Conservation (phyloP, 2,797 vertebrate species). For the Intellagama lesueurii region DNA sequence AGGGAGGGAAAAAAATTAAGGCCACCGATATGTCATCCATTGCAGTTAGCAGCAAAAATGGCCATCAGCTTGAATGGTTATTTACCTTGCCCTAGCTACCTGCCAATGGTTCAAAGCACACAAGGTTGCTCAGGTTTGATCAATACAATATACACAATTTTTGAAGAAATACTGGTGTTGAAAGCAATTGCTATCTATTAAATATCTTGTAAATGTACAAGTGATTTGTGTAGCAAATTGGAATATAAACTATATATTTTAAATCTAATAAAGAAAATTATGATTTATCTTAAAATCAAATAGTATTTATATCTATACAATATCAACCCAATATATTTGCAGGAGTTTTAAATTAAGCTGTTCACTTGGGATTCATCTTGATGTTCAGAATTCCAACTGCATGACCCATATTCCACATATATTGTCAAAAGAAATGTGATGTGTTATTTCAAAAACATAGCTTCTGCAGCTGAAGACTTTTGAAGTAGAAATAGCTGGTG, state of each 20-base stretch:
- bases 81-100: background rate
- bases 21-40: background rate
- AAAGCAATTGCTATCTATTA: background rate
- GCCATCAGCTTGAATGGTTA: background rate
- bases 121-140: background rate
- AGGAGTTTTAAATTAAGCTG: background rate
- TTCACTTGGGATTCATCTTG: constrained; percentile 23
- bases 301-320: background rate
- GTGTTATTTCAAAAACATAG: background rate
- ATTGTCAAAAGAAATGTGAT: background rate
- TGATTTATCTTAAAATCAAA: constrained; percentile 14
- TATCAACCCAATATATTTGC: background rate
- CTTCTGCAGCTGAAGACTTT: background rate
- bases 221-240: constrained; percentile 12
- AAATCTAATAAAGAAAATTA: background rate
- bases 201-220: background rate
- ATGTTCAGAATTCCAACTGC: background rate
- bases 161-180: background rate
- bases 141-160: background rate
- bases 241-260: background rate
- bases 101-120: background rate
- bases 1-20: background rate
- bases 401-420: background rate
- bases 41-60: background rate
- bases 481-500: background rate